Conservation (phyloP, 2,888 invertebrate genomes). For the Coleophora flavipennella region DNA sequence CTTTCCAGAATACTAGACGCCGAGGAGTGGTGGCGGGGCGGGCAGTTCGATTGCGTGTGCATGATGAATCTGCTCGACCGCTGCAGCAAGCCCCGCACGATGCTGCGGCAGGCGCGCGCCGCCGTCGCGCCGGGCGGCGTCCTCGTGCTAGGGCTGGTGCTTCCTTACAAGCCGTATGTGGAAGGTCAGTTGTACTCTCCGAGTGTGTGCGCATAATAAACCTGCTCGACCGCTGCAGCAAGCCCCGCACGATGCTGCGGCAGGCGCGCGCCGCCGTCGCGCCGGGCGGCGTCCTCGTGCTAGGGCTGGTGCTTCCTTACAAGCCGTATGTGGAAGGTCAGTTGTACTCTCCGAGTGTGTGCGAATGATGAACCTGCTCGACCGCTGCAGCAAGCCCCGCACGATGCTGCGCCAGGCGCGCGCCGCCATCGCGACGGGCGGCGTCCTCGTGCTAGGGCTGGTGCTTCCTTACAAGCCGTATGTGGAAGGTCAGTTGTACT, state of each 20-base stretch:
- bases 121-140: conserved; percentile 82
- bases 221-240: conserved; percentile 92
- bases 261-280: conserved; percentile 81
- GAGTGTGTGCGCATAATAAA: conserved; percentile 94
- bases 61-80: conserved; percentile 96
- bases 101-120: conserved; percentile 82
- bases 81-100: conserved; percentile 86
- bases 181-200: conserved; percentile 79
- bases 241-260: conserved; percentile 83
- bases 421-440: conserved; percentile 79
- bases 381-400: conserved; percentile 91
- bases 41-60: conserved; percentile 83
- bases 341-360: conserved; percentile 75
- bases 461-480: conserved; percentile 96
- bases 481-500: conserved; percentile 85
- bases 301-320: conserved; percentile 96
- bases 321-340: conserved; percentile 94
- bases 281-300: conserved; percentile 81
- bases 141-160: conserved; percentile 89
- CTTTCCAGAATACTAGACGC: conserved; percentile 79
- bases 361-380: conserved; percentile 92
- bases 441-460: conserved; percentile 87
- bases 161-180: conserved; percentile 95
- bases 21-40: conserved; percentile 75
- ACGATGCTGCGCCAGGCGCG: conserved; percentile 85